A percentile compares a stretch with the other conserved stretches of the same genome.
phyloP scores from a whole-genome alignment of 1,140 invertebrate species.

The Galleria mellonella region DNA sequence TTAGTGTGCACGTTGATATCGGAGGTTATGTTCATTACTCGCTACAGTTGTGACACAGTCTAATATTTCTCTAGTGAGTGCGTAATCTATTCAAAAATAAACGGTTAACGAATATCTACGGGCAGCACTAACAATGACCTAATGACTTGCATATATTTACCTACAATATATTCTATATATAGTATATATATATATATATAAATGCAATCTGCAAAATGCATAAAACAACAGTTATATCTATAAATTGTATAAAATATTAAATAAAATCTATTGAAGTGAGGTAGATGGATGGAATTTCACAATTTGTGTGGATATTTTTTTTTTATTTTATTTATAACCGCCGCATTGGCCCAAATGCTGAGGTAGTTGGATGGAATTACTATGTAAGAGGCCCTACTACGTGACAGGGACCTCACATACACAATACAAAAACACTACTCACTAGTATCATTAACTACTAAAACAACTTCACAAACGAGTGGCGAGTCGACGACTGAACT shows the following conservation, averaged over 20 bases:
- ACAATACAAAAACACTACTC: constrained; percentile 62
- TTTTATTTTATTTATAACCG: constrained; percentile 52
- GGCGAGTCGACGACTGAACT: constrained; percentile 41
- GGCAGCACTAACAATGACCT: constrained; percentile 61
- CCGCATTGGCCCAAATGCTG: constrained; percentile 70
- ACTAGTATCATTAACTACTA: constrained; percentile 55
- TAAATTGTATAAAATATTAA: constrained; percentile 75
- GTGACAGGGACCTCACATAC: constrained; percentile 57
- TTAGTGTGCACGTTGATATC: constrained; percentile 42
- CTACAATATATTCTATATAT: constrained; percentile 71
- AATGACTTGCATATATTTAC: constrained; percentile 67
- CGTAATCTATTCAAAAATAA: constrained; percentile 55
- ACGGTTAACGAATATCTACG: constrained; percentile 51
- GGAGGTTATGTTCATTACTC: constrained; percentile 32
- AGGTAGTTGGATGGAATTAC: constrained; percentile 76
- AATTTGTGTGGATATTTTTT: constrained; percentile 72
- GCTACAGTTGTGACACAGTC: constrained; percentile 55
- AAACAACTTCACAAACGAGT: constrained; percentile 48
- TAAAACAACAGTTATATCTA: constrained; percentile 73
- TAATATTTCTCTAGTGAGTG: constrained; percentile 62
- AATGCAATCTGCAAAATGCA: constrained; percentile 73
- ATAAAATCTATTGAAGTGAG: constrained; percentile 75
- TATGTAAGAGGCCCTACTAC: constrained; percentile 65
- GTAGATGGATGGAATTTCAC: constrained; percentile 77
- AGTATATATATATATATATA: constrained; percentile 71